Evolutionary conservation across 2,888 invertebrate species (phyloP), one percentile per base, ranked within the genome.

Genomic region (Orchesella flavescens): DNA sequence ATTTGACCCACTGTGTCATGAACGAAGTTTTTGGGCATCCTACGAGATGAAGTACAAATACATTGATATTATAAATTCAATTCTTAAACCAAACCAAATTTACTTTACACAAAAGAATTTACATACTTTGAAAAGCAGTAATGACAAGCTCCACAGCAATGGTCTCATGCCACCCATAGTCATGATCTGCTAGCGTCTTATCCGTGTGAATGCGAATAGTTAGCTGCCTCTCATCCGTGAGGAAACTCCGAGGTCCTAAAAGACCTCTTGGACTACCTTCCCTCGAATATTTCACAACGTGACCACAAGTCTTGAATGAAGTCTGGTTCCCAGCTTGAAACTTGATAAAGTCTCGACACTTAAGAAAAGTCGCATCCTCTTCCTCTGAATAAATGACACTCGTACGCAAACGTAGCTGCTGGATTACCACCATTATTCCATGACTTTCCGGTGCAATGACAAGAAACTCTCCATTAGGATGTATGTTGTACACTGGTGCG

Each of bases 361-460:
- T 84, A 10, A 84, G 66, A 55, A 74, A 78, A 2, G 80, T 84
- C n/a, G 81, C 82, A 44, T 84, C 84, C 23, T 82, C 78, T 10
- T 65, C 53, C 23, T 77, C 73, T 17, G 84, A 84, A 57, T 82
- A 84, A 21, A 81, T 79, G 19, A 68, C 75, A 46, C 75, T 68
- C 0, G 80, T 86, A 24, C 86, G 63, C 3, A 86, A 72, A 19
- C 84, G 61, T 1, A 84, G 65, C 12, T 79, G 80, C 44, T 86
- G 86, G 46, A 86, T 75, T 15, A 86, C 83, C 10, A 83, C 86
- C 84, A 86, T 84, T 21, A 86, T 71, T 53, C 86, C 86, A 44
- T 76, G 74, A 1, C 72, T 77, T 19, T 72, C 57, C 2, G 84
- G 84, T 13, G 82, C 81, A 24, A 61, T 59, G 1, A 82, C 69